Evolutionary conservation across 2,797 vertebrate genomes (phyloP).

Genomic region (Centroberyx gerrardi): DNA sequence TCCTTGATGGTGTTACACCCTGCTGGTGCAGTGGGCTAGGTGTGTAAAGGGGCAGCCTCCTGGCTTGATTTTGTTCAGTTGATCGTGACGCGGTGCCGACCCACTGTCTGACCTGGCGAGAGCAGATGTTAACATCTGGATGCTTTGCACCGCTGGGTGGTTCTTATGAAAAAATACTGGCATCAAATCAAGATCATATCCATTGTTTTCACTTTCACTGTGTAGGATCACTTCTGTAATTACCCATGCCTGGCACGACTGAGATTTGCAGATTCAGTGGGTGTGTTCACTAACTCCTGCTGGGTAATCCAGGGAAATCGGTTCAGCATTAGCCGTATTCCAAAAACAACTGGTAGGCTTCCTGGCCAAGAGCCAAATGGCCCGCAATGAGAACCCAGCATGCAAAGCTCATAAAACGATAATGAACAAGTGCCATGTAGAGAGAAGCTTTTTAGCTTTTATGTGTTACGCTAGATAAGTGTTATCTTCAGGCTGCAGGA

Average conservation of each 20-base stretch:
- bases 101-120: not conserved
- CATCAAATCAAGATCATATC: slow-evolving; percentile 2
- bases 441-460: slow-evolving; percentile 33
- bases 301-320: not conserved
- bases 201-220: slow-evolving; percentile 10
- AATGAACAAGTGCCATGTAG: slow-evolving; percentile 15
- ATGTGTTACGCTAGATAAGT: not conserved
- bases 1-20: not conserved
- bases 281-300: slow-evolving; percentile 10
- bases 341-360: not conserved
- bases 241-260: slow-evolving; percentile 5
- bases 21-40: not conserved
- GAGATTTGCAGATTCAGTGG: slow-evolving; percentile 17
- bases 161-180: slow-evolving; percentile 1
- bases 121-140: not conserved
- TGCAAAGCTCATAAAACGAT: slow-evolving; percentile 33
- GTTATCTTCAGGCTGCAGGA: not conserved
- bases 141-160: not conserved
- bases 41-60: not conserved
- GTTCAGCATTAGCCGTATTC: slow-evolving; percentile 10
- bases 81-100: not conserved
- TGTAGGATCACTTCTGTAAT: not conserved
- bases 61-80: not conserved
- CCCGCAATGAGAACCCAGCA: slow-evolving; percentile 10
- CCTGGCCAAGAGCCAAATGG: slow-evolving; percentile 22